Evolutionary conservation across 2,888 invertebrate genomes (phyloP).

Genomic region (Unio pictorum): DNA sequence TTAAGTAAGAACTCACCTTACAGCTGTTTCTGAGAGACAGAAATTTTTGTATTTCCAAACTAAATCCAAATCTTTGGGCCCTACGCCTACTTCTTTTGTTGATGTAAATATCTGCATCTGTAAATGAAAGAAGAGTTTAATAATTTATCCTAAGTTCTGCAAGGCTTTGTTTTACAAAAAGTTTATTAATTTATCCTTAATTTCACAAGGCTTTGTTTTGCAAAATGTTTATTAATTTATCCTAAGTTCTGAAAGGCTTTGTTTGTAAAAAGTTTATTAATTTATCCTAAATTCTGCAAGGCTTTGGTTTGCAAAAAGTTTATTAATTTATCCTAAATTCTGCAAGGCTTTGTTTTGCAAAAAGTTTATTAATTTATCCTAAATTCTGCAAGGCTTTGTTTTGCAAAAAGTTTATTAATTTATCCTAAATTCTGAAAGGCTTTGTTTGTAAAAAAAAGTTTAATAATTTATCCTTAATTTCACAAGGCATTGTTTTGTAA

Average conservation of each 20-base stretch:
- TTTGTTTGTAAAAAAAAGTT: slow-evolving; percentile 9
- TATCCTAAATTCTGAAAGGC: neutral
- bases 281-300: neutral
- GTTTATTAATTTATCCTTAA: neutral
- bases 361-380: slow-evolving; percentile 1
- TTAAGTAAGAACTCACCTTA: slow-evolving; percentile 37
- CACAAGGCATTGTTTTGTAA: neutral
- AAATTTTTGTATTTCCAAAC: slow-evolving; percentile 63
- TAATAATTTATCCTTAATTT: neutral
- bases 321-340: neutral
- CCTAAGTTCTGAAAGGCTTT: neutral
- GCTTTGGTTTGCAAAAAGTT: neutral
- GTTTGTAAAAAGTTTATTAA: neutral
- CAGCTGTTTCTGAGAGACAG: slow-evolving; percentile 35
- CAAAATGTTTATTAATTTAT: neutral
- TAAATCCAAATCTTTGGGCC: slow-evolving; percentile 38
- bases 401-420: neutral
- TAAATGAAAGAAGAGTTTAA: slow-evolving; percentile 18
- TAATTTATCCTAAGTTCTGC: neutral
- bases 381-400: neutral
- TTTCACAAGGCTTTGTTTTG: neutral
- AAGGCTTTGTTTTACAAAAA: neutral
- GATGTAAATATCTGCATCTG: slow-evolving; percentile 63
- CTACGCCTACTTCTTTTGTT: slow-evolving; percentile 24
- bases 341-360: neutral